Conservation (phyloP, 2,888 invertebrate genomes). For the Anoplius nigerrimus region DNA sequence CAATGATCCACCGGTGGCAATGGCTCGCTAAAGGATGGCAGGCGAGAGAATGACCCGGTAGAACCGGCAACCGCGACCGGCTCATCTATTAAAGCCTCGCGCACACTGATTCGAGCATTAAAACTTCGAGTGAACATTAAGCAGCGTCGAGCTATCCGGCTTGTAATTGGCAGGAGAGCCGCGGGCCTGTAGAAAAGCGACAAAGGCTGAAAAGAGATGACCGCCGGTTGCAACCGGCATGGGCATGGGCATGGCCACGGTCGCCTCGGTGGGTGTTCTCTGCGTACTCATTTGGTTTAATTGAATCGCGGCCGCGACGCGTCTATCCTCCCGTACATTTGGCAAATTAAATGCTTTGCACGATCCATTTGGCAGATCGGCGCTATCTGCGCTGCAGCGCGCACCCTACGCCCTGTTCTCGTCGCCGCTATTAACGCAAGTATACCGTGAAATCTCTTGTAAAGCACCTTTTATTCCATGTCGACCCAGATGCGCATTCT, state of each 20-base stretch:
- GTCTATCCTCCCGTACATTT: constrained; percentile 21
- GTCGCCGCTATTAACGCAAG: constrained; percentile 1
- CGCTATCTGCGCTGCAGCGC: constrained; percentile 3
- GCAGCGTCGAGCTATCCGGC: constrained; percentile 27
- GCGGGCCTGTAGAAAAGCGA: constrained; percentile 12
- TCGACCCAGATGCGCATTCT: no score
- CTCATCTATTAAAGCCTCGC: constrained; percentile 50
- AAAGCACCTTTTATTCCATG: no score
- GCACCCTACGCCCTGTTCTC: neutral
- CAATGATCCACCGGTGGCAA: no score
- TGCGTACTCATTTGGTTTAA: constrained; percentile 41
- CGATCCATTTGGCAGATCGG: constrained; percentile 25
- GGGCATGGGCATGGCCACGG: no score
- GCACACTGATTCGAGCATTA: constrained; percentile 57
- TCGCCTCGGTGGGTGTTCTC: constrained; percentile 6
- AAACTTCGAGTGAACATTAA: constrained; percentile 52
- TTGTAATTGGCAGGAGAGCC: constrained; percentile 28
- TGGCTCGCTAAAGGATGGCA: no score
- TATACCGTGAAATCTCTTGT: neutral
- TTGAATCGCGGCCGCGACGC: constrained; percentile 40
- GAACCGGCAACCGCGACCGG: constrained; percentile 42
- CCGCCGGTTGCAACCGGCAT: constrained; percentile 32
- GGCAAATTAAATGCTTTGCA: constrained; percentile 31
- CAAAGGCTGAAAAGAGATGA: constrained; percentile 39
- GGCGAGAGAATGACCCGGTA: no score